Conservation (phyloP, 2,113 vertebrate species). For the Zonotrichia leucophrys region DNA sequence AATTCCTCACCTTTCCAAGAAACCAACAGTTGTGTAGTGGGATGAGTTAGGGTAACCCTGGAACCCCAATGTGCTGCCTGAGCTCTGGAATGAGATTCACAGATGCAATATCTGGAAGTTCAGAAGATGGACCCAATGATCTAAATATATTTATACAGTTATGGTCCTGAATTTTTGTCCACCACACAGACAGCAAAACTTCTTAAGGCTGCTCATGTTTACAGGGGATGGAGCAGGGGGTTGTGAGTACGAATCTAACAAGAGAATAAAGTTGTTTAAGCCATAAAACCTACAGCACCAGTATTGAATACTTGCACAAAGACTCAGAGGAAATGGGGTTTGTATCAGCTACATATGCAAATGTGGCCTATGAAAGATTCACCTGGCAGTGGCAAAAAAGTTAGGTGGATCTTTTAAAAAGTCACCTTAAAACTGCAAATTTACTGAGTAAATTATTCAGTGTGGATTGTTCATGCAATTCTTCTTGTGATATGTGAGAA, state of each 20-base stretch:
- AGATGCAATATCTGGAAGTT: not conserved
- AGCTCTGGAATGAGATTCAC: not conserved
- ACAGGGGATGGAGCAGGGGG: not conserved
- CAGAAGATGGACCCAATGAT: not conserved
- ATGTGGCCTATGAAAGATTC: not conserved
- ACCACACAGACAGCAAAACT: not conserved
- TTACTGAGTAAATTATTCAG: constrained; percentile 21
- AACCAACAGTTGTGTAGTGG: not conserved
- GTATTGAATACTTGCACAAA: not conserved
- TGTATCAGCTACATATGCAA: not conserved
- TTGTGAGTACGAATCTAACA: not conserved
- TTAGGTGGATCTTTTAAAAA: not conserved
- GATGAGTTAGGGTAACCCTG: not conserved
- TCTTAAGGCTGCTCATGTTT: not conserved
- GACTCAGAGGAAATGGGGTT: not conserved
- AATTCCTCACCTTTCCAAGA: not conserved
- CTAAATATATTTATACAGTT: not conserved
- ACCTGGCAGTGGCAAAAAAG: not conserved
- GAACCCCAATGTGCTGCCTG: not conserved
- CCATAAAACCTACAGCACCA: not conserved
- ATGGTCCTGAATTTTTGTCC: not conserved
- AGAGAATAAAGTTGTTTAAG: not conserved
- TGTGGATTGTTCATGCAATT: not conserved
- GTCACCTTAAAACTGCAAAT: constrained; percentile 22
- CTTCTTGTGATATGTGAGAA: not conserved